Percentiles rank a stretch among this genome's conserved stretches.
Conservation (phyloP, 1,140 invertebrate species). For the Acyrthosiphon pisum region DNA sequence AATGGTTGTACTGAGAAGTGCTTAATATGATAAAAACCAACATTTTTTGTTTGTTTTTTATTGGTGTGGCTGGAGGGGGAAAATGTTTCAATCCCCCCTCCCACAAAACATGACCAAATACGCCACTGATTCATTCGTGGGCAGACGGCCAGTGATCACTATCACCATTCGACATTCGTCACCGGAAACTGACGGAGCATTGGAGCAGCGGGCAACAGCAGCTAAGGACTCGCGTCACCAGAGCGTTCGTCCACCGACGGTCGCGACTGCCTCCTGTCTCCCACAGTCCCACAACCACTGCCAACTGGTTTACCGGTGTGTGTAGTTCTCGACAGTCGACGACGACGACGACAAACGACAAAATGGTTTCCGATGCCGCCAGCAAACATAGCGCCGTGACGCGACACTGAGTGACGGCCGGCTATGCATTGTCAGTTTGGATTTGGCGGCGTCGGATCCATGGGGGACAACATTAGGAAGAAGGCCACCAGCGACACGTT, state of each 20-base stretch:
- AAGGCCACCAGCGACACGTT: conserved; percentile 53
- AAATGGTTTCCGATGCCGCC: background rate
- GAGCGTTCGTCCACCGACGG: background rate
- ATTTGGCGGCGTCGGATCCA: conserved; percentile 36
- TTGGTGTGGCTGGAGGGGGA: too few species aligned
- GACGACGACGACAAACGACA: background rate
- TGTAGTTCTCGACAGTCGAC: background rate
- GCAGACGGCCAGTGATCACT: too few species aligned
- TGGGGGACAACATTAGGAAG: conserved; percentile 10
- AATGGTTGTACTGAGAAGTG: too few species aligned
- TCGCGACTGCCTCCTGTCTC: background rate
- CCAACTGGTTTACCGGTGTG: too few species aligned
- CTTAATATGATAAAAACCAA: too few species aligned
- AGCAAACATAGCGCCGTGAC: background rate
- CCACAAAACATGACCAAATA: too few species aligned
- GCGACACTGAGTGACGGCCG: background rate
- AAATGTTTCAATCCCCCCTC: too few species aligned
- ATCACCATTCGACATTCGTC: background rate
- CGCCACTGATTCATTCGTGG: too few species aligned
- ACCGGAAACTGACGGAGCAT: too few species aligned
- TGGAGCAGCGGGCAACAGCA: background rate
- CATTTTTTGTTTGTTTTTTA: too few species aligned
- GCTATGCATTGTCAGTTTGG: conserved; percentile 29
- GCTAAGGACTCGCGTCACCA: background rate
- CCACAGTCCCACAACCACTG: background rate